These are phyloP conservation scores for Paramisgurnus dabryanus DNA, from an alignment of 2,113 vertebrate species.

Conservation along the genomic window DNA sequence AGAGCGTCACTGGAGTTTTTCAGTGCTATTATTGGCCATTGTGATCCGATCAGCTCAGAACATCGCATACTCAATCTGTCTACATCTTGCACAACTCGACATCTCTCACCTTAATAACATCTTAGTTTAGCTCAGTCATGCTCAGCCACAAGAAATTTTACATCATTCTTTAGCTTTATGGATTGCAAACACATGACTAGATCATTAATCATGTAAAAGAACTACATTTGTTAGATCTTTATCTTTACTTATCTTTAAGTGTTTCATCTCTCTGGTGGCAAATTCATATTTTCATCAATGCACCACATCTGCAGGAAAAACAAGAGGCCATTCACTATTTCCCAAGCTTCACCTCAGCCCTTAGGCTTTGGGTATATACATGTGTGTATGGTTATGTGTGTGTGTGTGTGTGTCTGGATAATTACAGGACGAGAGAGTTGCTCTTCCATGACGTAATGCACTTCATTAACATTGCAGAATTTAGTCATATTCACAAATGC, in stretches of 20 bases:
- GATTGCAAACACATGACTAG: neutral
- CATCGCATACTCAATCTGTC: constrained; percentile 38
- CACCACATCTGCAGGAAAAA: constrained; percentile 56
- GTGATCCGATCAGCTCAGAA: constrained; percentile 66
- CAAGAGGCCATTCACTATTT: constrained; percentile 85
- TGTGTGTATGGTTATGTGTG: constrained; percentile 36
- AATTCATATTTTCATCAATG: constrained; percentile 10
- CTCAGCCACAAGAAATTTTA: neutral
- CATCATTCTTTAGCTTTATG: neutral
- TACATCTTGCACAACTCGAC: constrained; percentile 38
- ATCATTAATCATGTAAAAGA: neutral
- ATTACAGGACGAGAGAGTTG: constrained; percentile 20
- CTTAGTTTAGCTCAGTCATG: neutral
- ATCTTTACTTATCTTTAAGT: neutral
- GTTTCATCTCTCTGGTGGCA: neutral
- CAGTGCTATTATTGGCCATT: constrained; percentile 69
- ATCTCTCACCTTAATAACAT: constrained; percentile 49
- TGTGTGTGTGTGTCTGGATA: constrained; percentile 36
- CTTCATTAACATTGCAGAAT: constrained; percentile 65
- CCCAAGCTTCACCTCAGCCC: constrained; percentile 77
- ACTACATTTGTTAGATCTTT: neutral
- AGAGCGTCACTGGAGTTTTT: constrained; percentile 58
- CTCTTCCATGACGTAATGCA: constrained; percentile 54
- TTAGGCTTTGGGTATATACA: constrained; percentile 24
- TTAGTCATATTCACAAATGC: constrained; percentile 8